These are phyloP conservation scores for Periophthalmodon schlosseri DNA, from an alignment of 2,113 vertebrate species.

Conservation along the genomic window DNA sequence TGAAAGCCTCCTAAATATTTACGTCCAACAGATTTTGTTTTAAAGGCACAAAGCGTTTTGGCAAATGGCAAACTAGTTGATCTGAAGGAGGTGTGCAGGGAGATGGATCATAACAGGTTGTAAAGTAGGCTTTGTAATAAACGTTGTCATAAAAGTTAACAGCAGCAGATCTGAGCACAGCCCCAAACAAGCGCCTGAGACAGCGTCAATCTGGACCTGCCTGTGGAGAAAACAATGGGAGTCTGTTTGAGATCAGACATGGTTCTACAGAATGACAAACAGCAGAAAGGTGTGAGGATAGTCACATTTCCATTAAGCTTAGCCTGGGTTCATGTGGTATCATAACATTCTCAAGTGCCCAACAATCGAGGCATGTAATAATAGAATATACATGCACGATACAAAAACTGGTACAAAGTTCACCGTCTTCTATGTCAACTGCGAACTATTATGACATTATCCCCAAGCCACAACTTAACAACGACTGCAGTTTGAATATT, in stretches of 20 bases:
- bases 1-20: slow-evolving; percentile 60
- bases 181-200: neutral
- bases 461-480: too few relatives aligned
- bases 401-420: too few relatives aligned
- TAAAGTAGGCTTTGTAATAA: slow-evolving; percentile 42
- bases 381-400: too few relatives aligned
- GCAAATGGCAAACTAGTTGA: slow-evolving; percentile 30
- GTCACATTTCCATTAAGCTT: neutral
- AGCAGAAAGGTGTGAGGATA: neutral
- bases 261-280: neutral
- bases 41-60: slow-evolving; percentile 41
- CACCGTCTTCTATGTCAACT: too few relatives aligned
- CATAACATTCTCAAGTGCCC: neutral
- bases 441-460: too few relatives aligned
- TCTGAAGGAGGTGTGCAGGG: slow-evolving; percentile 27
- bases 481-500: too few relatives aligned
- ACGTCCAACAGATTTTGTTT: slow-evolving; percentile 61
- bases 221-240: neutral
- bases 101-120: slow-evolving; percentile 30
- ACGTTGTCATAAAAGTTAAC: slow-evolving; percentile 16
- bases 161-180: neutral
- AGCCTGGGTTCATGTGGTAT: neutral
- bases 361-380: too few relatives aligned
- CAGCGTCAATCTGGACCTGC: neutral
- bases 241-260: neutral